These are phyloP conservation scores for Agraylea sexmaculata DNA, from an alignment of 1,140 invertebrate genomes.

Conservation along the genomic window DNA sequence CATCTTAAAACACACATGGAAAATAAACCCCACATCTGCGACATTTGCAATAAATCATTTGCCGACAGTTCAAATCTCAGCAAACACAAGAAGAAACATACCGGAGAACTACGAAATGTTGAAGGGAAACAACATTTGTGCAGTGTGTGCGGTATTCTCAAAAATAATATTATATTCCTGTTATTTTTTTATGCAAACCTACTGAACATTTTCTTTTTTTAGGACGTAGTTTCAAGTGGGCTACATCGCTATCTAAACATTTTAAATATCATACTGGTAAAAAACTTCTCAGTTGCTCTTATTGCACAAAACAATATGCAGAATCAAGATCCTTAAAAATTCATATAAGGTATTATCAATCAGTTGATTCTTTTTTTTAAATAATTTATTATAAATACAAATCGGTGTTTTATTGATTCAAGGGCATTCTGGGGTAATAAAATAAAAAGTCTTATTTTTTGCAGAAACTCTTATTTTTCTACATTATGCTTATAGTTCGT, in stretches of 20 bases:
- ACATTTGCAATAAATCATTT: conserved; percentile 40
- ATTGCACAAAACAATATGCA: conserved; percentile 34
- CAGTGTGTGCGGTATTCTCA: conserved; percentile 30
- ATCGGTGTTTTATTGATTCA: conserved; percentile 8
- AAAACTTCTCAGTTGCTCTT: conserved; percentile 30
- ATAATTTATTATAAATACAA: neutral
- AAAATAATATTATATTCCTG: conserved; percentile 1
- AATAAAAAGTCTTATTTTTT: conserved; percentile 43
- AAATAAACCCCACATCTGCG: conserved; percentile 35
- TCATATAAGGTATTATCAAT: conserved; percentile 10
- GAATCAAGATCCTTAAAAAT: conserved; percentile 23
- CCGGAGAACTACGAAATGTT: conserved; percentile 35
- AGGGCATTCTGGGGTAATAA: conserved; percentile 36
- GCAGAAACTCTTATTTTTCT: conserved; percentile 37
- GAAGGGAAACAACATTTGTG: conserved; percentile 35
- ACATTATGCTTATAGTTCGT: conserved; percentile 25
- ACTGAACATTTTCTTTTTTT: conserved; percentile 2
- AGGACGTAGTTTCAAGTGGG: conserved; percentile 34
- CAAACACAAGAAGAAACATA: conserved; percentile 39
- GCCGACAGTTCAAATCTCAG: conserved; percentile 38
- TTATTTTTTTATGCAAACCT: neutral
- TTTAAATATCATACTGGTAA: conserved; percentile 38
- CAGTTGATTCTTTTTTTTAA: neutral
- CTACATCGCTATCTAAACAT: conserved; percentile 35
- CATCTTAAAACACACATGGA: conserved; percentile 36